These are phyloP conservation scores for Laothoe populi DNA, from an alignment of 2,888 invertebrate genomes.

Conservation along the genomic window DNA sequence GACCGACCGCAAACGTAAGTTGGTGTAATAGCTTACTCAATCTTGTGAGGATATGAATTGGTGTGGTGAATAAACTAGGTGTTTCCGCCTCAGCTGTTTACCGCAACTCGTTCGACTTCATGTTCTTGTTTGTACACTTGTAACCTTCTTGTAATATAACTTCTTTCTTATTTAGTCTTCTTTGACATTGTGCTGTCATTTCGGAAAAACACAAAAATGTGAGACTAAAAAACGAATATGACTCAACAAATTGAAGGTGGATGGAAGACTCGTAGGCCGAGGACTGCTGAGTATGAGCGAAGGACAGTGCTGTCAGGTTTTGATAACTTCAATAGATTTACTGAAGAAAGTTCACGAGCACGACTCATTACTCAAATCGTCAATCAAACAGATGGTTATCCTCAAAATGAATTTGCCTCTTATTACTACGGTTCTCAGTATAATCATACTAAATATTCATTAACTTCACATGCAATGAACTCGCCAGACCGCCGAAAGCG, in stretches of 20 bases:
- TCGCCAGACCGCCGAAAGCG: conserved; percentile 28
- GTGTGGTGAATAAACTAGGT: conserved; percentile 82
- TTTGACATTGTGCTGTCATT: conserved; percentile 21
- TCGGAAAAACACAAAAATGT: conserved; percentile 24
- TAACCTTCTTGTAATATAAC: conserved; percentile 26
- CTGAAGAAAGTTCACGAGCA: conserved; percentile 46
- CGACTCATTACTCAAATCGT: conserved; percentile 43
- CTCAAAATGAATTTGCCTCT: conserved; percentile 50
- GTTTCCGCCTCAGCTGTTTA: conserved; percentile 80
- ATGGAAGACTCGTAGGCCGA: conserved; percentile 3
- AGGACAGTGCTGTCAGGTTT: conserved; percentile 41
- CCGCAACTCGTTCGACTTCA: conserved; percentile 32
- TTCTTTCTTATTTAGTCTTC: conserved; percentile 15
- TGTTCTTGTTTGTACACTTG: conserved; percentile 50
- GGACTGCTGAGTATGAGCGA: neutral
- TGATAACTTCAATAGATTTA: conserved; percentile 43
- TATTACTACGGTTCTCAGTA: conserved; percentile 43
- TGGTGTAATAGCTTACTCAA: conserved; percentile 79
- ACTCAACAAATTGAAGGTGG: conserved; percentile 39
- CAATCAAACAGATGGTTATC: conserved; percentile 34
- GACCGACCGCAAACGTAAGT: conserved; percentile 35
- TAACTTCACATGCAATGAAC: conserved; percentile 46
- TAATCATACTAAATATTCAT: conserved; percentile 42
- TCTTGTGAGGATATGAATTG: conserved; percentile 81
- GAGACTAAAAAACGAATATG: conserved; percentile 34